phyloP scores from a whole-genome alignment of 2,113 vertebrate genomes.

The Microcebus murinus region DNA sequence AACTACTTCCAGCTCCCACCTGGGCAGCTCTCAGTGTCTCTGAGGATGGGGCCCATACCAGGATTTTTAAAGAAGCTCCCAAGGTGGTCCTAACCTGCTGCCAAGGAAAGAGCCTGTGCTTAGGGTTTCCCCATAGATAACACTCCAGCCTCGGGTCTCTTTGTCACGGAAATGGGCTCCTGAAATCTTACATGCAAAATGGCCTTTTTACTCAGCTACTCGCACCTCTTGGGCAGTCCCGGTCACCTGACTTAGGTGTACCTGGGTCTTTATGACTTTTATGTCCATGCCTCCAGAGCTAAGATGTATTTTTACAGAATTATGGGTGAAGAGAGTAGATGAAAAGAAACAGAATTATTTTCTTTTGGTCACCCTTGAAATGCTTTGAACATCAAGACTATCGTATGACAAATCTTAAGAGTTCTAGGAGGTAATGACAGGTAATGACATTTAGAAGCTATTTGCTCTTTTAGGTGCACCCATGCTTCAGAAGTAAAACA shows the following conservation, averaged over 20 bases:
- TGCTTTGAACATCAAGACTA: not conserved
- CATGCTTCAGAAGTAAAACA: conserved; percentile 28
- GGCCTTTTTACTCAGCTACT: not conserved
- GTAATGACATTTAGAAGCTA: conserved; percentile 19
- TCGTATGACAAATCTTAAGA: not conserved
- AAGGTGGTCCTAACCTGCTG: not conserved
- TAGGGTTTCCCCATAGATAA: not conserved
- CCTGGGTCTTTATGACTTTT: not conserved
- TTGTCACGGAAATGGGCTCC: not conserved
- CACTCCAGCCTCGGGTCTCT: not conserved
- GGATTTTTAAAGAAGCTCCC: not conserved
- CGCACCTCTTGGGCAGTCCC: not conserved
- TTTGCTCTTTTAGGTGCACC: not conserved
- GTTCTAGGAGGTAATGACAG: not conserved
- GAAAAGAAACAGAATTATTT: not conserved
- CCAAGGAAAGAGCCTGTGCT: not conserved
- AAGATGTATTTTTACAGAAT: not conserved
- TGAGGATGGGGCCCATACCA: not conserved
- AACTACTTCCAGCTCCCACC: not conserved
- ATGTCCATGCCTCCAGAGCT: not conserved
- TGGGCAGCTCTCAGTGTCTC: not conserved
- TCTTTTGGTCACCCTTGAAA: not conserved
- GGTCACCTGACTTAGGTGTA: not conserved
- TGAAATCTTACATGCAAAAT: not conserved
- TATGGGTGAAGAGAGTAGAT: not conserved